These are phyloP conservation scores for Chironomus tentans DNA, from an alignment of 2,888 invertebrate species.

Conservation along the genomic window DNA sequence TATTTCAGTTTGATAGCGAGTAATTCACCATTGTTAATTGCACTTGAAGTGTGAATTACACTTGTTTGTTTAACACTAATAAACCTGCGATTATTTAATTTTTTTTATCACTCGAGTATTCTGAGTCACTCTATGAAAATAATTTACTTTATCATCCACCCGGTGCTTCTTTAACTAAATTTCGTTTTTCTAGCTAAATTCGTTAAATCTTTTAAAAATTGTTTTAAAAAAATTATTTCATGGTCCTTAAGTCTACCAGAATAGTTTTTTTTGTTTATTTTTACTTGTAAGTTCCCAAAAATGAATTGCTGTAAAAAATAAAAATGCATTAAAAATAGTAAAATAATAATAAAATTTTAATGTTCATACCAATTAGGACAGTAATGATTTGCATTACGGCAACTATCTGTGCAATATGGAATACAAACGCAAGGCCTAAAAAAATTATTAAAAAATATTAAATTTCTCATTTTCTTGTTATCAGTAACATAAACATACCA, in stretches of 20 bases:
- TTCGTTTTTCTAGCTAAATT: not conserved
- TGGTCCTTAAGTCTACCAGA: too few species aligned
- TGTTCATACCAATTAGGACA: constrained; percentile 7
- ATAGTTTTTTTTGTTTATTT: not conserved
- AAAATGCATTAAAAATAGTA: not conserved
- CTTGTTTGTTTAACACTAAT: too few species aligned
- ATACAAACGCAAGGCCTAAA: constrained; percentile 16
- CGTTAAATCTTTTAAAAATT: not conserved
- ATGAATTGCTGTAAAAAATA: constrained; percentile 1
- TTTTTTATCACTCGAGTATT: not conserved
- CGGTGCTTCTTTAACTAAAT: not conserved
- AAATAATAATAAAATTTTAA: not conserved
- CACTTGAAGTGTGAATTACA: too few species aligned
- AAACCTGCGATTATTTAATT: too few species aligned
- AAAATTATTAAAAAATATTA: not conserved
- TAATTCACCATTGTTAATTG: too few species aligned
- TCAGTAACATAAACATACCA: constrained; percentile 31
- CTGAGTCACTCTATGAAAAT: not conserved
- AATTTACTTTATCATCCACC: not conserved
- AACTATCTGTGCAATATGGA: constrained; percentile 4
- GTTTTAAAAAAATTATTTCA: too few species aligned
- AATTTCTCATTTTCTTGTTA: not conserved
- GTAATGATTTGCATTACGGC: constrained; percentile 11
- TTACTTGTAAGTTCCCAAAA: constrained; percentile 11
- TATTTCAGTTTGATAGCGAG: too few species aligned